Evolutionary conservation across 2,888 invertebrate species (phyloP).

Genomic region (Caprella mutica): DNA sequence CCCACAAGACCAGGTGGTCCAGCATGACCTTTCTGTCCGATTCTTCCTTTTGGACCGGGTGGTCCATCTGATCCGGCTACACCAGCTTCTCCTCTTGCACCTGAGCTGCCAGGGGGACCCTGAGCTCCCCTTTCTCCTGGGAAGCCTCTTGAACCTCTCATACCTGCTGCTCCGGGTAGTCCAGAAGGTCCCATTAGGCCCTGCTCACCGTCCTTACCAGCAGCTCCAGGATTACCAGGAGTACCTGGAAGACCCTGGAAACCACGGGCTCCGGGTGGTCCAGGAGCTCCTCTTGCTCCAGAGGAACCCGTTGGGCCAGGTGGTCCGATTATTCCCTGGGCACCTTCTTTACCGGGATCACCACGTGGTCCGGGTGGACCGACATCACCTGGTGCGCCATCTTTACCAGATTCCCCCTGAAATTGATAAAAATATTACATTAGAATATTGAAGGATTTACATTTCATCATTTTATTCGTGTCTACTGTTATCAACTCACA

Average conservation of each 20-base stretch:
- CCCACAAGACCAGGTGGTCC: slow-evolving; percentile 61
- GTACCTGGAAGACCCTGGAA: slow-evolving; percentile 69
- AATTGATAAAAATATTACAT: no score
- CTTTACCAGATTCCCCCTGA: slow-evolving; percentile 66
- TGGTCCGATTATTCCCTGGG: slow-evolving; percentile 43
- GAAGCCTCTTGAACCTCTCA: slow-evolving; percentile 44
- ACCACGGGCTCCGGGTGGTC: slow-evolving; percentile 64
- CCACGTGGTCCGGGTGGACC: slow-evolving; percentile 67
- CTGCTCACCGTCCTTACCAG: slow-evolving; percentile 69
- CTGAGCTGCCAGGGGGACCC: slow-evolving; percentile 54
- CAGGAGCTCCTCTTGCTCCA: slow-evolving; percentile 64
- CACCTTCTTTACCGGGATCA: slow-evolving; percentile 56
- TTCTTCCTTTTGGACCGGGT: slow-evolving; percentile 53
- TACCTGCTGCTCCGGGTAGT: slow-evolving; percentile 41
- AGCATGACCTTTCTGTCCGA: slow-evolving; percentile 56
- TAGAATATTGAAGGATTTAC: neutral
- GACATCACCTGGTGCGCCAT: slow-evolving; percentile 61
- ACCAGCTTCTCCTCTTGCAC: slow-evolving; percentile 57
- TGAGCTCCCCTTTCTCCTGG: slow-evolving; percentile 51
- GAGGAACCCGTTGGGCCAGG: slow-evolving; percentile 59
- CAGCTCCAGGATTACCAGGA: slow-evolving; percentile 57
- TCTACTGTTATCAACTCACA: slow-evolving; percentile 9
- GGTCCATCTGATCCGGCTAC: slow-evolving; percentile 57
- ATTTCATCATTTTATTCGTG: neutral
- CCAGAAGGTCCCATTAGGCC: slow-evolving; percentile 57